A percentile compares a stretch with the other conserved stretches of the same genome.
These are phyloP conservation scores for Hypothenemus hampei DNA, from an alignment of 1,140 invertebrate genomes.

Conservation along the genomic window DNA sequence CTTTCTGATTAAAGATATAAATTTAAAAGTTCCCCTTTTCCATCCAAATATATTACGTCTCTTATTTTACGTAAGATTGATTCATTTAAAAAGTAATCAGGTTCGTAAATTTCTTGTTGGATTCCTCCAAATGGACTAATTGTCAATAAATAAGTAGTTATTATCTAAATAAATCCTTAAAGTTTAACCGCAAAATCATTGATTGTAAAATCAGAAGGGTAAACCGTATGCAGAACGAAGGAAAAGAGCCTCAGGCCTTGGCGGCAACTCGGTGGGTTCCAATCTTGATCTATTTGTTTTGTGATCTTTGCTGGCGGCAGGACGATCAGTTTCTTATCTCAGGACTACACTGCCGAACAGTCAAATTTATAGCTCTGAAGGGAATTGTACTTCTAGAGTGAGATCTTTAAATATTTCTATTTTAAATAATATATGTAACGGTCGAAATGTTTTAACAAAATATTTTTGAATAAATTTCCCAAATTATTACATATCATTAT, in stretches of 20 bases:
- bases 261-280: constrained; percentile 38
- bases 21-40: constrained; percentile 12
- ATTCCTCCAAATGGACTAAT: too few species aligned
- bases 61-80: constrained; percentile 20
- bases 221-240: constrained; percentile 40
- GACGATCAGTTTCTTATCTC: constrained; percentile 43
- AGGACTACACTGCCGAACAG: constrained; percentile 34
- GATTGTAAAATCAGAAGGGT: constrained; percentile 24
- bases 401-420: too few species aligned
- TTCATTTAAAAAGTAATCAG: too few species aligned
- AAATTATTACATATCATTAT: too few species aligned
- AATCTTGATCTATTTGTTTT: constrained; percentile 48
- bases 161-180: too few species aligned
- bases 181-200: background rate
- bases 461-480: too few species aligned
- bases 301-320: constrained; percentile 44
- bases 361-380: constrained; percentile 32
- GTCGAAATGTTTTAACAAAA: too few species aligned
- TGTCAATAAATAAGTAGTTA: too few species aligned
- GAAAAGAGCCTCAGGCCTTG: constrained; percentile 29
- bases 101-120: too few species aligned
- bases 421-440: too few species aligned
- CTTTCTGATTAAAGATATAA: constrained; percentile 13
- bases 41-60: constrained; percentile 9
- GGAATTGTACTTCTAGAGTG: constrained; percentile 38